These are phyloP conservation scores for Aproaerema taeniolella DNA, from an alignment of 2,888 invertebrate species.

Conservation along the genomic window DNA sequence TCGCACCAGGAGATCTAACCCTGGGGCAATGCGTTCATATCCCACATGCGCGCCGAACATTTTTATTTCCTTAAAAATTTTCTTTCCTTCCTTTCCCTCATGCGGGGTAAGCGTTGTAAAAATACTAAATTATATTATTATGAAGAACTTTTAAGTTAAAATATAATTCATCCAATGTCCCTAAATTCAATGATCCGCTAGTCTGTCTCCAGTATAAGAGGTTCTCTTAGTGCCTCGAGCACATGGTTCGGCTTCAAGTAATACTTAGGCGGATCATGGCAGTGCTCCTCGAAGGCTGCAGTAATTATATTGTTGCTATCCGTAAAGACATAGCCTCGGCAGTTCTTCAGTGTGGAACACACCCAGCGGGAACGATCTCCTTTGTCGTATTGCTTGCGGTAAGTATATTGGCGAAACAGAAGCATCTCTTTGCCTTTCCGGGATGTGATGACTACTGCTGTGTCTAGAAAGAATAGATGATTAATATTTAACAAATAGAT, in stretches of 20 bases:
- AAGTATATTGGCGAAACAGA: constrained; percentile 55
- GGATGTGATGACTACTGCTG: constrained; percentile 56
- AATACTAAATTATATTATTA: no score
- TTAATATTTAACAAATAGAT: no score
- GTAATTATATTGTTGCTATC: constrained; percentile 44
- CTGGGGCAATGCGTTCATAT: no score
- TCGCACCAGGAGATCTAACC: no score
- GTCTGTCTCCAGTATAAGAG: constrained; percentile 38
- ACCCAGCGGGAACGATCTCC: constrained; percentile 49
- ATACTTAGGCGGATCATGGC: constrained; percentile 62
- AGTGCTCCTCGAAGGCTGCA: constrained; percentile 48
- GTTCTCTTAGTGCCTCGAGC: constrained; percentile 46
- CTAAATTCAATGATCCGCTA: no score
- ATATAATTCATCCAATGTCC: no score
- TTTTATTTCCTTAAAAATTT: no score
- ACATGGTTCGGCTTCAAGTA: constrained; percentile 56
- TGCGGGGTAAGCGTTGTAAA: no score
- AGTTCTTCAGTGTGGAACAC: constrained; percentile 62
- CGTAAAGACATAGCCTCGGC: constrained; percentile 56
- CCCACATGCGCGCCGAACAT: no score
- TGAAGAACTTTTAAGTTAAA: no score
- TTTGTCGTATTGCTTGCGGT: constrained; percentile 54
- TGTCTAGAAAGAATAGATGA: constrained; percentile 35
- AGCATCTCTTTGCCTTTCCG: constrained; percentile 66
- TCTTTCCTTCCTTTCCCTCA: no score